Evolutionary conservation across 2,113 vertebrate genomes (phyloP).

Genomic region (Cyanistes caeruleus): DNA sequence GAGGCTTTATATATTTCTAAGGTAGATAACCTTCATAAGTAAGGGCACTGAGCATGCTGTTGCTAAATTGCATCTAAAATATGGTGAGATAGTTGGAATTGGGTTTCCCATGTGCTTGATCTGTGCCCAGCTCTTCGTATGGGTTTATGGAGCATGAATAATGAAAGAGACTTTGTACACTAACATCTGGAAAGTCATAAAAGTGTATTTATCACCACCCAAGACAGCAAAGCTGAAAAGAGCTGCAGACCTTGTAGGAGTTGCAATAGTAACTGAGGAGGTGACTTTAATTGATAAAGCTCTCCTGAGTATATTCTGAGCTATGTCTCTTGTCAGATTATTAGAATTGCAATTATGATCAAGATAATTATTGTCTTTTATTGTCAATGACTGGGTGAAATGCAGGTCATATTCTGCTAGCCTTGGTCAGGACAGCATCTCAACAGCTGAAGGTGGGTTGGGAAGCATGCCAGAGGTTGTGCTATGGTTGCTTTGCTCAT

Average conservation of each 20-base stretch:
- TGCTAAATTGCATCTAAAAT: conserved; percentile 59
- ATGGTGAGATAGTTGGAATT: conserved; percentile 51
- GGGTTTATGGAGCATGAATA: conserved; percentile 66
- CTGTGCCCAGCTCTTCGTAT: conserved; percentile 32
- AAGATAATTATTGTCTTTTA: conserved; percentile 25
- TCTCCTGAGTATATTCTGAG: conserved; percentile 16
- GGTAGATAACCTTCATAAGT: conserved; percentile 58
- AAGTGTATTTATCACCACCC: conserved; percentile 43
- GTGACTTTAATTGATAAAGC: conserved; percentile 35
- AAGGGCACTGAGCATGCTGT: conserved; percentile 22
- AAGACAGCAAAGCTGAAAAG: conserved; percentile 26
- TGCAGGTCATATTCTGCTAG: not conserved
- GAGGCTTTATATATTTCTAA: conserved; percentile 2
- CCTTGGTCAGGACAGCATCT: not conserved
- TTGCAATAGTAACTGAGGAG: not conserved
- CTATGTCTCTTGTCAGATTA: not conserved
- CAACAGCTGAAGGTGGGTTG: not conserved
- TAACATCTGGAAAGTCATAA: conserved; percentile 66
- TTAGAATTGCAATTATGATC: conserved; percentile 35
- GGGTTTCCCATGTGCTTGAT: conserved; percentile 53
- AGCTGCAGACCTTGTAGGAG: not conserved
- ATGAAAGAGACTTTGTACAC: conserved; percentile 59
- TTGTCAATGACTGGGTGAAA: not conserved
- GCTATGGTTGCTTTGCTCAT: not conserved
- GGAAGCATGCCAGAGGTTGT: not conserved